These are phyloP conservation scores for Invenusta paracnida DNA, from an alignment of 2,888 invertebrate species.

Conservation along the genomic window DNA sequence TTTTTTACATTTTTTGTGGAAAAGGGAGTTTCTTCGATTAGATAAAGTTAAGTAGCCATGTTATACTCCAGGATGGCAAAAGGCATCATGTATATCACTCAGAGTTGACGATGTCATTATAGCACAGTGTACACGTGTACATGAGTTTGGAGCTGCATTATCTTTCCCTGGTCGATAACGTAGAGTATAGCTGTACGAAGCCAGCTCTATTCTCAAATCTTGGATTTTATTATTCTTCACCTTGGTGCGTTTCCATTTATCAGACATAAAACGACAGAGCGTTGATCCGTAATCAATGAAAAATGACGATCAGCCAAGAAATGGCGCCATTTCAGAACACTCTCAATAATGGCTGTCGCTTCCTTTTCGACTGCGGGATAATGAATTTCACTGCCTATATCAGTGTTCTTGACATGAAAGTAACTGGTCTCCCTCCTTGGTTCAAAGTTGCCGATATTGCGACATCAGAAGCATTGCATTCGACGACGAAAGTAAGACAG, in stretches of 20 bases:
- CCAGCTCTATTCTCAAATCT: conserved; percentile 18
- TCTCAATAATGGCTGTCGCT: conserved; percentile 35
- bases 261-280: conserved; percentile 44
- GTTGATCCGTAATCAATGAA: conserved; percentile 32
- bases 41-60: too few species aligned
- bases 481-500: background rate
- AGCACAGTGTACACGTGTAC: background rate
- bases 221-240: conserved; percentile 35
- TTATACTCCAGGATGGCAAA: conserved; percentile 47
- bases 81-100: conserved; percentile 25
- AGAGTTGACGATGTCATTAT: background rate
- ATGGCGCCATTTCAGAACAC: conserved; percentile 5
- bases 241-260: conserved; percentile 34
- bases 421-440: conserved; percentile 9
- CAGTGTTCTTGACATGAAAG: conserved; percentile 37
- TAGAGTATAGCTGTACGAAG: background rate
- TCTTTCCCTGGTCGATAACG: conserved; percentile 25
- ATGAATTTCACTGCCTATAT: conserved; percentile 5
- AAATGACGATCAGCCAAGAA: conserved; percentile 43
- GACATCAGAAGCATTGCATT: background rate
- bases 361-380: conserved; percentile 44
- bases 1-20: conserved; percentile 38
- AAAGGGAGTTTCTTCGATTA: conserved; percentile 43
- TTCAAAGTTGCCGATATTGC: background rate
- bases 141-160: conserved; percentile 18